Conservation (phyloP, 35 echinoderm and acorn worm genomes). For the Heliocidaris erythrogramma region DNA sequence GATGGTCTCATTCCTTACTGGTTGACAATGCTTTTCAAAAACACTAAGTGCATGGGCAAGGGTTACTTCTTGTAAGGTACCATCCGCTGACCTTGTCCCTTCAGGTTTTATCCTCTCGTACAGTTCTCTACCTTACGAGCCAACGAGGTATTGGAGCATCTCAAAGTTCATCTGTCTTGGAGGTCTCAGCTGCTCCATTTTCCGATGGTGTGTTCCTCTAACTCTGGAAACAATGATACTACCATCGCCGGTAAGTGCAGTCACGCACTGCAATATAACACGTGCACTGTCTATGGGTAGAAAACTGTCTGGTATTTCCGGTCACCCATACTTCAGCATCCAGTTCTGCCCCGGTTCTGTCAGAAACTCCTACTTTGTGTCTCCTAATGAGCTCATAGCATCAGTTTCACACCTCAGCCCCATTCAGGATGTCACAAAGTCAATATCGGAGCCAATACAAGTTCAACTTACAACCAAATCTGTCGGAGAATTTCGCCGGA, state of each 20-base stretch:
- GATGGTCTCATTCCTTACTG: constrained; percentile 26
- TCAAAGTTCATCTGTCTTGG: constrained; percentile 20
- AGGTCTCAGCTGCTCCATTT: constrained; percentile 31
- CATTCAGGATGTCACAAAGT: not conserved
- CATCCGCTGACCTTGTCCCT: too few relatives aligned
- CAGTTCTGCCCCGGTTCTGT: not conserved
- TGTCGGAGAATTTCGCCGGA: not conserved
- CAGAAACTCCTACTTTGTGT: not conserved
- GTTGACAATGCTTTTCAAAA: constrained; percentile 46
- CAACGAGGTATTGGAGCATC: constrained; percentile 32
- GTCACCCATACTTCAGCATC: constrained; percentile 3
- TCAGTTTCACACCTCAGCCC: not conserved
- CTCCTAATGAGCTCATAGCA: not conserved
- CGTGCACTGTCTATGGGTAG: not conserved
- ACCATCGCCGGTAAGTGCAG: not conserved
- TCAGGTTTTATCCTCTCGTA: too few relatives aligned
- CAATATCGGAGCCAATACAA: not conserved
- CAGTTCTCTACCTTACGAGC: constrained; percentile 39
- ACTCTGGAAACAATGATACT: constrained; percentile 16
- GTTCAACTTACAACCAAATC: not conserved
- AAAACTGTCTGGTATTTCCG: constrained; percentile 36
- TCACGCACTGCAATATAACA: not conserved
- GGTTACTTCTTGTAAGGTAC: constrained; percentile 35
- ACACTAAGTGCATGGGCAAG: not conserved
- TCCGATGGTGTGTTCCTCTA: not conserved